Evolutionary conservation across 2,113 vertebrate genomes (phyloP).

Genomic region (Nestor notabilis): DNA sequence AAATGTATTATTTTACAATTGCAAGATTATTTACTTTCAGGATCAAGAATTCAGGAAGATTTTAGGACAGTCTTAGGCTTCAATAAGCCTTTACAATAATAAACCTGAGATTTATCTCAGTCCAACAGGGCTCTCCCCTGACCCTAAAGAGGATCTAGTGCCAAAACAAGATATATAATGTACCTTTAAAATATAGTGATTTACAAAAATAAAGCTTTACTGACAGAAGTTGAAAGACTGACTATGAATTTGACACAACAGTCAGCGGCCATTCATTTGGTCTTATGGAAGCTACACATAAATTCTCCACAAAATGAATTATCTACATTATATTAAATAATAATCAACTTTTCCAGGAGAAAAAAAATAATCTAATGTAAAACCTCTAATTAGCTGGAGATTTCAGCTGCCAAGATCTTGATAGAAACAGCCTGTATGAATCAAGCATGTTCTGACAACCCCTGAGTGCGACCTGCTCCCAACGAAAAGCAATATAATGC

Average conservation of each 20-base stretch:
- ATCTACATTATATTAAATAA: background rate
- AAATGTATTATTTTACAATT: background rate
- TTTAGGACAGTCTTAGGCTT: background rate
- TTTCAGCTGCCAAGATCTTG: conserved; percentile 69
- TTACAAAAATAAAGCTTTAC: background rate
- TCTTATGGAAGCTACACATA: background rate
- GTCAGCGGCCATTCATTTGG: background rate
- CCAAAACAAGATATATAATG: background rate
- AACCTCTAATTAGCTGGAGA: conserved; percentile 69
- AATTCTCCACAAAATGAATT: background rate
- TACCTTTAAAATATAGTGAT: background rate
- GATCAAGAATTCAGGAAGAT: background rate
- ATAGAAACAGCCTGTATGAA: conserved; percentile 45
- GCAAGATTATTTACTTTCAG: background rate
- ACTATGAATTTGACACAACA: background rate
- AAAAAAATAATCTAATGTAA: background rate
- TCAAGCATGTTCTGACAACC: conserved; percentile 65
- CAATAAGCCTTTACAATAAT: background rate
- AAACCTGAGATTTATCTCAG: background rate
- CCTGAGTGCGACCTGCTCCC: conserved; percentile 78
- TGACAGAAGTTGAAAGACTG: background rate
- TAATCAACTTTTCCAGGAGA: background rate
- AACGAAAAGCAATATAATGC: conserved; percentile 89
- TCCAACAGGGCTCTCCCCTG: background rate
- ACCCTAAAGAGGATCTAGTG: background rate